phyloP scores from a whole-genome alignment of 2,113 vertebrate genomes.

The Crypturellus undulatus region DNA sequence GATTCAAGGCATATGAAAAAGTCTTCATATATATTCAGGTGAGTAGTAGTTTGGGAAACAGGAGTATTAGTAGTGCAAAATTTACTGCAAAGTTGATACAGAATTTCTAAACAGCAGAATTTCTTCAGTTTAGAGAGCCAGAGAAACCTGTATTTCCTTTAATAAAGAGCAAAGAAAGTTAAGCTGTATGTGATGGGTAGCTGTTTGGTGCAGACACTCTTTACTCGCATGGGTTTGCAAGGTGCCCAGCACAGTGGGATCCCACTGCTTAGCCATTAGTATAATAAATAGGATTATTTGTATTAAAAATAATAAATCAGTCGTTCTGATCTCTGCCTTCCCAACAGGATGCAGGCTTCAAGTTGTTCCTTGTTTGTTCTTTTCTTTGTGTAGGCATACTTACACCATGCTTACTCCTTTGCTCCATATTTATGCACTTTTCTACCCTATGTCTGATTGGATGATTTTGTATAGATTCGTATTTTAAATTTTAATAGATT shows the following conservation, averaged over 20 bases:
- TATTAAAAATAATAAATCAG: slow-evolving; percentile 4
- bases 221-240: background rate
- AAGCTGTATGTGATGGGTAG: background rate
- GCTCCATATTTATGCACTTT: background rate
- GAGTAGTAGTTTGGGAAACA: background rate
- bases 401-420: background rate
- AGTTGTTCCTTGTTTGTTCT: background rate
- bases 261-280: background rate
- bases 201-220: background rate
- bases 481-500: background rate
- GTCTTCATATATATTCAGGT: background rate
- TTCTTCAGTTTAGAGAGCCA: background rate
- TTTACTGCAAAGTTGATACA: background rate
- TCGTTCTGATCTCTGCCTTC: background rate
- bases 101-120: background rate
- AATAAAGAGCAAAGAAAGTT: background rate
- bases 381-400: background rate
- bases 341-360: background rate
- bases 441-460: background rate
- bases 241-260: background rate
- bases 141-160: background rate
- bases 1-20: background rate
- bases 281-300: slow-evolving; percentile 19
- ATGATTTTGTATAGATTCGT: background rate
- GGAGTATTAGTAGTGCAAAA: background rate